Evolutionary conservation across 2,113 vertebrate species (phyloP), one percentile per base, ranked within the genome.

Genomic region (Ardeotis arabs): DNA sequence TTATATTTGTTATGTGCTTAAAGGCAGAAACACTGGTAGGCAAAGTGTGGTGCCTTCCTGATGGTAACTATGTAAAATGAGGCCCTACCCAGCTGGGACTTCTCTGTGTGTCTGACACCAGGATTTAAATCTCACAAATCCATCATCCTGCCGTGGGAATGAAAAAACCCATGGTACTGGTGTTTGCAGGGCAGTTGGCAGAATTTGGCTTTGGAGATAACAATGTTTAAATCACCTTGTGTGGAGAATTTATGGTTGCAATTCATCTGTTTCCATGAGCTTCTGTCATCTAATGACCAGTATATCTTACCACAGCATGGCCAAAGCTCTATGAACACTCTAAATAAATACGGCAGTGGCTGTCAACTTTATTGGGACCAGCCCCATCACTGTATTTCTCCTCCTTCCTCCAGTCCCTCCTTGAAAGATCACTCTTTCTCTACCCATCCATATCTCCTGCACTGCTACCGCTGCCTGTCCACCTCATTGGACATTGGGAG

Each of bases 401-500:
- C 31, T 44, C 11, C 27, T 62, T 55, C 25, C 22, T 76, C 63
- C 33, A 22, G 25, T 37, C 44, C 12, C 4, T 41, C 76, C 19
- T 7, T 33, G 24, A 10, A 45, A 45, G 44, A 17, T 10, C 1
- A 0, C 4, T 16, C 11, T 29, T 37, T 55, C 37, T 77, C 59
- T 59, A 22, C 44, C 11, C 20, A 27, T 5, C 47, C n/a, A 14
- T 9, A 3, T 13, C 70, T 58, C 39, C 39, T 11, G 8, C 52
- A 11, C 39, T 15, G 33, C 56, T 47, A 4, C 56, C 37, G 8
- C 50, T 18, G 23, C 66, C 59, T 37, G 12, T 45, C 29, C n/a
- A 39, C 47, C 33, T 33, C 1, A 0, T 2, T 55, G 72, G 41
- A 20, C 20, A 7, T 1, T 4, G 21, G 35, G 50, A 27, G 41